Base-by-base conservation (phyloP, 1,140 invertebrate genomes). In the Protaetia brevitarsis region DNA sequence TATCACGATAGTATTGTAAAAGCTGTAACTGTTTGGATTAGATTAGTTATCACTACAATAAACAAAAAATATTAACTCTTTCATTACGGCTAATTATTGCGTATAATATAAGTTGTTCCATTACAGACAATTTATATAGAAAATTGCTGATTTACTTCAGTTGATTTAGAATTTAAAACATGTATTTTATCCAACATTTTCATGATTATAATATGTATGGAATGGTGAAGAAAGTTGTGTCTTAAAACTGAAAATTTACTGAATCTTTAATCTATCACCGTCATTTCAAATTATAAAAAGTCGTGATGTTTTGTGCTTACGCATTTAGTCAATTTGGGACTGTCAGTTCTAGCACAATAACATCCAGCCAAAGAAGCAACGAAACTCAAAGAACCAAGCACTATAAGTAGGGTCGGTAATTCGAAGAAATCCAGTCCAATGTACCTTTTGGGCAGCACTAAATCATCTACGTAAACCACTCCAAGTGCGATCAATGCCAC, bases 371-470 rank as follows among this genome's bases (percentile, higher is more conserved):
- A n/a, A 6, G 70, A 63, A 13, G 69, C 56, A 1, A 64, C 30
- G 16, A 71, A 64, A 41, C 70, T 68, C 19, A 71, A 21, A 1
- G 56, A 64, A 10, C 70, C 70, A n/a, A 71, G 57, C 21, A 71
- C 62, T 8, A 71, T 66, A 5, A 71, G 29, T 11, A 69, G 30
- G 8, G 68, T 69, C 1, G 70, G 66, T 0, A 71, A 45, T 29
- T 64, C 64, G 6, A 71, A n/a, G 31, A 71, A 69, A 37, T 69
- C 68, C 8, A 68, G 10, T 51, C 62, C 68, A 13, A 68, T 45
- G n/a, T 69, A 71, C 23, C 26, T 51, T 34, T 62, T 66, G 3
- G 65, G 59, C 51, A 63, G 61, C 26, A 36, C 58, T 13, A 71
- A 58, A 37, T 71, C 66, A 2, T 69, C 66, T 8, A 64, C 23